Evolutionary conservation across 2,797 vertebrate species (phyloP).

Genomic region (Acridotheres tristis): DNA sequence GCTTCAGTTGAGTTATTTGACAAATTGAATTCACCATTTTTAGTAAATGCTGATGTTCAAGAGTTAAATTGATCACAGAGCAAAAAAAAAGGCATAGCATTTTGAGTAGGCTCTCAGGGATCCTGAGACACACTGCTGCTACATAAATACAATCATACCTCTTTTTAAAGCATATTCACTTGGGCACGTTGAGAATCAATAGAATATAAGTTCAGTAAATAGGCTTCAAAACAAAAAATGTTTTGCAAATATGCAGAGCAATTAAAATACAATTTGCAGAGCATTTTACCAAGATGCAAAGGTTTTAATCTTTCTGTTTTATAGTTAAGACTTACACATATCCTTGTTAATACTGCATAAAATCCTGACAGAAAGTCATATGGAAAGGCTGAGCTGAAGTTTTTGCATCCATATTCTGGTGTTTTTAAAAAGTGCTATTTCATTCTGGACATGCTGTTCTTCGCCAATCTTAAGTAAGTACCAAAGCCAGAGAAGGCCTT

Average conservation of each 20-base stretch:
- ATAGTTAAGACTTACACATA: background rate
- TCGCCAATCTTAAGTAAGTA: background rate
- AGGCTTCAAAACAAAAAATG: background rate
- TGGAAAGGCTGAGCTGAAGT: background rate
- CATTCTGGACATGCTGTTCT: background rate
- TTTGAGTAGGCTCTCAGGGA: background rate
- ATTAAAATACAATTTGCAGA: background rate
- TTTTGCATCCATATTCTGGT: background rate
- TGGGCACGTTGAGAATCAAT: background rate
- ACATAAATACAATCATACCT: background rate
- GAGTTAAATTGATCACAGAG: background rate
- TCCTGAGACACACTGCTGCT: background rate
- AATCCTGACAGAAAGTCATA: background rate
- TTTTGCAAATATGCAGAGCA: background rate
- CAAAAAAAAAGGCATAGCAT: background rate
- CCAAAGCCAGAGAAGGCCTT: background rate
- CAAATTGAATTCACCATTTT: background rate
- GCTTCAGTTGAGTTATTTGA: background rate
- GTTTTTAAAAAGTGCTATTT: background rate
- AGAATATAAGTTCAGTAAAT: conserved; percentile 7
- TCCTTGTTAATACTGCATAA: background rate
- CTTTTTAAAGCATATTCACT: background rate
- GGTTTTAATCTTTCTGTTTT: background rate
- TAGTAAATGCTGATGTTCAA: background rate
- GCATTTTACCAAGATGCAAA: background rate